Evolutionary conservation across 1,140 invertebrate species (phyloP).

Genomic region (Trichonephila clavipes): DNA sequence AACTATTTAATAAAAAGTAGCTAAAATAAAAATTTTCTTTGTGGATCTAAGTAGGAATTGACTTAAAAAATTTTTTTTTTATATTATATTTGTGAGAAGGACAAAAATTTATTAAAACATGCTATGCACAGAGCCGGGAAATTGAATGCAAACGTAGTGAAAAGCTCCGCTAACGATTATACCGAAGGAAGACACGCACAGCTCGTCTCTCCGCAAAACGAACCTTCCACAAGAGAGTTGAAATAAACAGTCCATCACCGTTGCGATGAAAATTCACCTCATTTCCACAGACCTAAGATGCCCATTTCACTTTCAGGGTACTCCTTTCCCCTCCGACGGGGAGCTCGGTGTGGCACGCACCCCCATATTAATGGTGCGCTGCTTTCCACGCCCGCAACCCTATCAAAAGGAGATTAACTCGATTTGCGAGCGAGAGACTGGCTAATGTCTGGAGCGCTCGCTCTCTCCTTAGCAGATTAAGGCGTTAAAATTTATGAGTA

Average conservation of each 20-base stretch:
- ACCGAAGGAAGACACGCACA: neutral
- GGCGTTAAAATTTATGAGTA: slow-evolving; percentile 73
- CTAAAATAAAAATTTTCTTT: too few relatives aligned
- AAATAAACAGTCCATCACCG: slow-evolving; percentile 19
- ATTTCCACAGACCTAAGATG: slow-evolving; percentile 42
- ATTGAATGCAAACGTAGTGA: too few relatives aligned
- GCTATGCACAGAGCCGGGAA: too few relatives aligned
- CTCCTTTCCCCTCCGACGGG: neutral
- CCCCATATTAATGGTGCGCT: slow-evolving; percentile 63
- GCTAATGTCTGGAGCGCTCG: slow-evolving; percentile 59
- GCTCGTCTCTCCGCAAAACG: neutral
- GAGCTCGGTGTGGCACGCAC: neutral
- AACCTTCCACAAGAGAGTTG: neutral
- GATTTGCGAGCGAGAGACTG: slow-evolving; percentile 58
- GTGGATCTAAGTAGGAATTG: too few relatives aligned
- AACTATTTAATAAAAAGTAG: too few relatives aligned
- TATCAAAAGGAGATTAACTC: slow-evolving; percentile 74
- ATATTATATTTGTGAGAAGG: too few relatives aligned
- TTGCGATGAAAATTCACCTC: slow-evolving; percentile 58
- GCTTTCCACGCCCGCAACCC: slow-evolving; percentile 71
- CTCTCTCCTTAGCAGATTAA: slow-evolving; percentile 70
- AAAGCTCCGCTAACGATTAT: too few relatives aligned
- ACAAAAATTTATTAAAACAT: too few relatives aligned
- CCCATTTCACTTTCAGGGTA: slow-evolving; percentile 51
- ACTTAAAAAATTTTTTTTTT: too few relatives aligned